These are phyloP conservation scores for Heliconius melpomene DNA, from an alignment of 1,140 invertebrate species.

Conservation along the genomic window DNA sequence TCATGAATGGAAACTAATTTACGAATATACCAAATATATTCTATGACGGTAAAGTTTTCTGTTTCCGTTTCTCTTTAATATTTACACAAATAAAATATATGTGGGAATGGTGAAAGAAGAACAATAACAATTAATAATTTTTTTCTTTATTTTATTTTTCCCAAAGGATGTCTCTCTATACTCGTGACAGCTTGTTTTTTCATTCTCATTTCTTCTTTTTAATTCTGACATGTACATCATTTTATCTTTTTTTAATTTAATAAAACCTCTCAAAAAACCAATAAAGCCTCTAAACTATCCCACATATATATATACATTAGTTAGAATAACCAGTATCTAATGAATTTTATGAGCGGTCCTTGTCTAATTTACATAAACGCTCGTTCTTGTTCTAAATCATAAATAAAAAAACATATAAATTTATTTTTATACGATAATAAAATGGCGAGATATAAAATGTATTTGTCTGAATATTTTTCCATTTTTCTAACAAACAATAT, in stretches of 20 bases:
- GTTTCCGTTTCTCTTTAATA: neutral
- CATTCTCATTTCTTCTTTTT: no score
- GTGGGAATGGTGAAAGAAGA: no score
- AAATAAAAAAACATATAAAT: neutral
- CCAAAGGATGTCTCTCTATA: no score
- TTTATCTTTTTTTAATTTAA: no score
- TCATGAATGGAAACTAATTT: slow-evolving; percentile 16
- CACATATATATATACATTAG: neutral
- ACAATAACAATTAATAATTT: no score
- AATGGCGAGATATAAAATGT: no score
- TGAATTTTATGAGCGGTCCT: neutral
- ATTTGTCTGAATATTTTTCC: neutral
- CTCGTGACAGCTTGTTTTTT: no score
- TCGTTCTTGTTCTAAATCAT: neutral
- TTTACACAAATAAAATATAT: neutral
- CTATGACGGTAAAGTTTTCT: neutral
- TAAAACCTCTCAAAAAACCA: no score
- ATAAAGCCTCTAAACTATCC: no score
- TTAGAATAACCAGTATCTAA: neutral
- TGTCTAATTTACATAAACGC: neutral
- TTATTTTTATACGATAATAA: no score
- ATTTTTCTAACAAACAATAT: neutral
- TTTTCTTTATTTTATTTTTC: no score
- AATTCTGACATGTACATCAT: no score
- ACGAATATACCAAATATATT: neutral